Conservation (phyloP, 2,113 vertebrate species). For the Serinus canaria region DNA sequence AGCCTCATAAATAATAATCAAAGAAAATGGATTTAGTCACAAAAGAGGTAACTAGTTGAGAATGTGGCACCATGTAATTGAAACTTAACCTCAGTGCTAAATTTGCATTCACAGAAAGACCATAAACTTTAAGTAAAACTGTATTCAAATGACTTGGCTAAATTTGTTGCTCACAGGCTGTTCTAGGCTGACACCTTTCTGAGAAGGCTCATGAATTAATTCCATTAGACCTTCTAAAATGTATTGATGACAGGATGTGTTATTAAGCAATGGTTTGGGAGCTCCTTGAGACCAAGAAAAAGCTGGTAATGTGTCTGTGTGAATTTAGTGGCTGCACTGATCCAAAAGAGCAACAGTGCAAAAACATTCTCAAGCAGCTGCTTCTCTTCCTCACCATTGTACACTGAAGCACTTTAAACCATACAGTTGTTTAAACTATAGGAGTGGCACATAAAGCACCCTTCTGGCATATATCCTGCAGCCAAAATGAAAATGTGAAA, state of each 20-base stretch:
- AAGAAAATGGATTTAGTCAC: not conserved
- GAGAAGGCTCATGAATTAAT: not conserved
- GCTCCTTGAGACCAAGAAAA: not conserved
- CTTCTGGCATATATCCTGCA: not conserved
- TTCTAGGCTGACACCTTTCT: not conserved
- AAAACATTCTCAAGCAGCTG: not conserved
- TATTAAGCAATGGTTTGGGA: not conserved
- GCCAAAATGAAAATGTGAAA: not conserved
- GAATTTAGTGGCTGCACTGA: not conserved
- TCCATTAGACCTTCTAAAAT: not conserved
- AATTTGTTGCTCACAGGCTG: not conserved
- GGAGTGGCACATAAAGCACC: not conserved
- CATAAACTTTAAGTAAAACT: not conserved
- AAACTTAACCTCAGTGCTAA: not conserved
- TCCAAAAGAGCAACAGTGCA: not conserved
- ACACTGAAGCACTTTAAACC: not conserved
- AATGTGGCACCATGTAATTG: not conserved
- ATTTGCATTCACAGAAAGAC: not conserved
- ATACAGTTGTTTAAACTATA: not conserved
- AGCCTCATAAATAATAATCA: not conserved
- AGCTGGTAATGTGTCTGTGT: not conserved
- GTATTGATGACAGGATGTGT: not conserved
- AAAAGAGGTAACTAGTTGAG: not conserved
- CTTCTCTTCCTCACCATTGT: not conserved
- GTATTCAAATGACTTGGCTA: not conserved